Percentiles rank a stretch among this genome's conserved stretches.
Conservation (phyloP, 2,113 vertebrate genomes). For the Hiodon tergisus region DNA sequence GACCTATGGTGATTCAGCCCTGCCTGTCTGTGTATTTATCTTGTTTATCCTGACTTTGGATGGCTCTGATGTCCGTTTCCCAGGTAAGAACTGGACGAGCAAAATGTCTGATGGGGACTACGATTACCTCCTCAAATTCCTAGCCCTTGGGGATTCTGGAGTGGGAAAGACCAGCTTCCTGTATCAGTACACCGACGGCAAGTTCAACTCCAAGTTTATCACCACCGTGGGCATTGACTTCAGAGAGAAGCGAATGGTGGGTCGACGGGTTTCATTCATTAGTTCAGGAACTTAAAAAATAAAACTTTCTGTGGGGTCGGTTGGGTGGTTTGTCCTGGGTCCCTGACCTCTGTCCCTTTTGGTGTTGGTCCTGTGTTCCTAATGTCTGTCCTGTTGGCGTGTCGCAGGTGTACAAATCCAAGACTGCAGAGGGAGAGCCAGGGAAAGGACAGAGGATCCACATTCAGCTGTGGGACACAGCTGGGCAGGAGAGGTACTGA, state of each 20-base stretch:
- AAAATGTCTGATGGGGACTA: conserved; percentile 98
- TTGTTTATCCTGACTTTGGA: background rate
- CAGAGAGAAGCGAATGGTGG: conserved; percentile 94
- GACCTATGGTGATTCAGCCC: background rate
- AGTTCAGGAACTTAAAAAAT: too few relatives aligned
- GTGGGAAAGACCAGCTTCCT: conserved; percentile 97
- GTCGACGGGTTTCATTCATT: conserved; percentile 34
- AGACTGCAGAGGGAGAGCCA: conserved; percentile 69
- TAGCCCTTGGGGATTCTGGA: conserved; percentile 92
- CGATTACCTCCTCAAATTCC: conserved; percentile 98
- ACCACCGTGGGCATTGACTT: conserved; percentile 98
- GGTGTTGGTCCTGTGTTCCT: background rate
- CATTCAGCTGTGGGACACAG: conserved; percentile 96
- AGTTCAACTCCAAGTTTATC: conserved; percentile 97
- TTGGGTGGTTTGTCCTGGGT: too few relatives aligned
- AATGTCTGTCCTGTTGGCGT: conserved; percentile 14
- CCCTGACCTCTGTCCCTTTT: background rate
- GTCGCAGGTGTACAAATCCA: conserved; percentile 78
- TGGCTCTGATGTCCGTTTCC: conserved; percentile 20
- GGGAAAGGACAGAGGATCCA: conserved; percentile 87
- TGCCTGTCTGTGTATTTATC: background rate
- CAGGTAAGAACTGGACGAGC: conserved; percentile 66
- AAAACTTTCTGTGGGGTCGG: too few relatives aligned
- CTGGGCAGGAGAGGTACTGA: conserved; percentile 88
- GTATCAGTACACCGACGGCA: conserved; percentile 93